Evolutionary conservation across 1,140 invertebrate species (phyloP), one percentile per base, ranked within the genome.

Genomic region (Bombus breviceps): DNA sequence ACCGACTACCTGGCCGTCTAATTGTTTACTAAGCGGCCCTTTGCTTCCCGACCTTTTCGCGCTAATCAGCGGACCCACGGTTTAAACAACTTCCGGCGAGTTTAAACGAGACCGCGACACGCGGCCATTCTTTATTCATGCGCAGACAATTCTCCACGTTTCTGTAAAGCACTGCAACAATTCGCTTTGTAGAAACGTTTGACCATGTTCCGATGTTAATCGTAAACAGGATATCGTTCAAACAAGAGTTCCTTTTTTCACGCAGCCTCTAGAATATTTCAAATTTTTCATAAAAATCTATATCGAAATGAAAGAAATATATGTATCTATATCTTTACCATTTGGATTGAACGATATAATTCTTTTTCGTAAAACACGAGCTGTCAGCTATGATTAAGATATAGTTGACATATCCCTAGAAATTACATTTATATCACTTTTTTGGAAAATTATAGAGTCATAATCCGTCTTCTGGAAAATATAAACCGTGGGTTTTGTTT

Each of bases 1-100:
- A 78, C 81, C 72, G 73, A 81, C 73, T 83, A 71, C 83, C 85
- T 86, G 88, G 89, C 72, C 77, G 82, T 81, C 88, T 92, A 92
- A 93, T 93, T 93, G 88, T 93, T 93, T 90, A 91, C 87, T 89
- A 92, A 92, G 84, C 86, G 79, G 74, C 83, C 86, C 71, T 85
- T 85, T 81, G 86, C 73, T 74, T 15, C 69, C 34, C 79, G 89
- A 71, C 83, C 83, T 86, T 71, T 85, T 89, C 84, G 75, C 69
- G 86, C 86, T 88, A 90, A 90, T 90, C 89, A 88, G 81, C 80
- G 76, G 37, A 71, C 57, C 75, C 72, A 83, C 88, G 88, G 85
- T 89, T 89, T 89, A 89, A 89, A 89, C 88, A 86, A 89, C 84
- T 89, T 89, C 88, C 79, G 34, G 22, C 18, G 43, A 74, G 71